Percentiles rank a stretch among this genome's conserved stretches.
Evolutionary conservation across 2,113 vertebrate species (phyloP).

Genomic region (Cottus gobio): DNA sequence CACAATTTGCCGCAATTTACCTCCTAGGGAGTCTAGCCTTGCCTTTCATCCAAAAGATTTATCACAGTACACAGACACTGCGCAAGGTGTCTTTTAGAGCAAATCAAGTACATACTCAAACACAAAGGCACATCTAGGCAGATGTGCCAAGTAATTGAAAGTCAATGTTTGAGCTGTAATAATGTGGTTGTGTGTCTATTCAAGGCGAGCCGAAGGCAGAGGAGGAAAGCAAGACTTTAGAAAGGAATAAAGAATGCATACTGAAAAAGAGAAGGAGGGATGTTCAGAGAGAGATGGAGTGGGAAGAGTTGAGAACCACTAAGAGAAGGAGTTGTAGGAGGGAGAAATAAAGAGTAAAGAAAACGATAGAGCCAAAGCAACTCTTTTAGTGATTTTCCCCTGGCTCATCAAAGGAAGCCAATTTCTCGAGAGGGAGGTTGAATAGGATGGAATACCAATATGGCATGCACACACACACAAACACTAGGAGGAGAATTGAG

Average conservation of each 20-base stretch:
- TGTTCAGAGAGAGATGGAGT: conserved; percentile 28
- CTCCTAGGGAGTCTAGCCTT: conserved; percentile 46
- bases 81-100: conserved; percentile 43
- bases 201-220: conserved; percentile 13
- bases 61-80: conserved; percentile 17
- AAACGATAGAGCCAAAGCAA: conserved; percentile 52
- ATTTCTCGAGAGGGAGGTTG: conserved; percentile 62
- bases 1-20: conserved; percentile 71
- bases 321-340: conserved; percentile 31
- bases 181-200: conserved; percentile 20
- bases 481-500: conserved; percentile 28
- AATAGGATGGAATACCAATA: conserved; percentile 65
- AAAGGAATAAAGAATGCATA: conserved; percentile 18
- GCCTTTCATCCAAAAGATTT: conserved; percentile 45
- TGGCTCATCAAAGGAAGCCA: conserved; percentile 59
- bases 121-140: conserved; percentile 31
- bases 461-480: conserved; percentile 9
- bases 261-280: conserved; percentile 27
- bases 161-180: conserved; percentile 28
- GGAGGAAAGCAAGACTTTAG: conserved; percentile 6
- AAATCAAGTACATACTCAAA: conserved; percentile 24
- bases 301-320: conserved; percentile 47
- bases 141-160: conserved; percentile 44
- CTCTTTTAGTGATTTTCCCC: conserved; percentile 53
- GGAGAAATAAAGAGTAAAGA: conserved; percentile 28